Evolutionary conservation across 2,797 vertebrate species (phyloP).

Genomic region (Carapus acus): DNA sequence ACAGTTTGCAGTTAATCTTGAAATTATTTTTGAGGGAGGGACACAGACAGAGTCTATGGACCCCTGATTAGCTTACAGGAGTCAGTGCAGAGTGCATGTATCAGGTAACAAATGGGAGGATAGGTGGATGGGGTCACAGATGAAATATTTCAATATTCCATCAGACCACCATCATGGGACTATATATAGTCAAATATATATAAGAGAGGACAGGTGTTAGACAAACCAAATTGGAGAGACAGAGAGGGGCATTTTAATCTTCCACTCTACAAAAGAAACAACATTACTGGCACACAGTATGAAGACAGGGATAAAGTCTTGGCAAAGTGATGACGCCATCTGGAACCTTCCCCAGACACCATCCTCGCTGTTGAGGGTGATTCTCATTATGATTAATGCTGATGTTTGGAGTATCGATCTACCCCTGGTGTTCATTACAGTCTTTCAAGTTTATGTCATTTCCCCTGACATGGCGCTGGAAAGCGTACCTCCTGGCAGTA

Average conservation of each 20-base stretch:
- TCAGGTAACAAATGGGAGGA: constrained; percentile 38
- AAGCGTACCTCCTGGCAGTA: constrained; percentile 75
- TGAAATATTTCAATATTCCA: constrained; percentile 63
- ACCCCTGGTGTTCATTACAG: constrained; percentile 10
- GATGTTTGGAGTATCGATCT: constrained; percentile 22
- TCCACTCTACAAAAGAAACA: too few relatives aligned
- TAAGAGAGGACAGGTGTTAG: constrained; percentile 40
- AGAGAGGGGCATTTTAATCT: constrained; percentile 9
- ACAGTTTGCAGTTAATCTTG: constrained; percentile 23
- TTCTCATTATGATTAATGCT: constrained; percentile 18
- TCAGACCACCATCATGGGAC: constrained; percentile 47
- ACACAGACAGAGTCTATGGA: constrained; percentile 31
- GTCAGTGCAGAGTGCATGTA: constrained; percentile 40
- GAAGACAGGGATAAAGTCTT: too few relatives aligned
- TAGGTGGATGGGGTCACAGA: constrained; percentile 41
- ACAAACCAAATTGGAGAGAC: constrained; percentile 52
- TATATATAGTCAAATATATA: constrained; percentile 70
- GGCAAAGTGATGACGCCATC: too few relatives aligned
- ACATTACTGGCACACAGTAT: background rate
- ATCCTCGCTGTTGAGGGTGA: constrained; percentile 5
- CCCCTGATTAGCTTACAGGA: constrained; percentile 33
- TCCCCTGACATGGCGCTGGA: background rate
- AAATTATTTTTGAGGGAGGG: constrained; percentile 12
- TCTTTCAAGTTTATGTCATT: constrained; percentile 7
- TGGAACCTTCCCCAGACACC: too few relatives aligned